Conservation (phyloP, 2,797 vertebrate genomes). For the Diglossa cyanea region DNA sequence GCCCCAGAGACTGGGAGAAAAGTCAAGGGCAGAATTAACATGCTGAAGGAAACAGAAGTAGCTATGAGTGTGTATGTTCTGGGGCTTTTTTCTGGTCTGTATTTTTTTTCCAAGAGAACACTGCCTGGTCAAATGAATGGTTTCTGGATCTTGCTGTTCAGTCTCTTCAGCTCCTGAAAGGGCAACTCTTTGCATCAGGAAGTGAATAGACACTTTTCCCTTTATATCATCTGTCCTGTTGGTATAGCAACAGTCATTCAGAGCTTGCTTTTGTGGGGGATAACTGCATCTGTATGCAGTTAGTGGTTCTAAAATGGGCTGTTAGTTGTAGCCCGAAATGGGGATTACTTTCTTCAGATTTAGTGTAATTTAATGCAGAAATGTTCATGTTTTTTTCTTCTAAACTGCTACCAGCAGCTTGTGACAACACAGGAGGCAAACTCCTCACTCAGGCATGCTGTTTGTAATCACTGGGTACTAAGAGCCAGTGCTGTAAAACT, state of each 20-base stretch:
- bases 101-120: neutral
- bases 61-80: neutral
- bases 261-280: neutral
- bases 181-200: constrained; percentile 2
- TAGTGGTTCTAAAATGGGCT: neutral
- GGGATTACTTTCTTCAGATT: neutral
- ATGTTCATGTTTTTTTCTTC: neutral
- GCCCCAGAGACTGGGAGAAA: neutral
- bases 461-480: neutral
- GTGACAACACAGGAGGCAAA: neutral
- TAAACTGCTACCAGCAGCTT: neutral
- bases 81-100: neutral
- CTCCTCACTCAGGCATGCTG: neutral
- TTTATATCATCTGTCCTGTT: constrained; percentile 14
- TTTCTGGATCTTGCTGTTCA: constrained; percentile 35
- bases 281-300: constrained; percentile 13
- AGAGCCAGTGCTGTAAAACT: neutral
- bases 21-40: neutral
- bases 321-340: neutral
- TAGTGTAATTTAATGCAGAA: neutral
- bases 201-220: constrained; percentile 19
- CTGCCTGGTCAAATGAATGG: neutral
- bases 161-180: constrained; percentile 2
- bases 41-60: neutral
- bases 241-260: constrained; percentile 47